Percentiles rank a stretch among this genome's conserved stretches.
phyloP scores from a whole-genome alignment of 2,888 invertebrate genomes.

The Cosmia trapezina region DNA sequence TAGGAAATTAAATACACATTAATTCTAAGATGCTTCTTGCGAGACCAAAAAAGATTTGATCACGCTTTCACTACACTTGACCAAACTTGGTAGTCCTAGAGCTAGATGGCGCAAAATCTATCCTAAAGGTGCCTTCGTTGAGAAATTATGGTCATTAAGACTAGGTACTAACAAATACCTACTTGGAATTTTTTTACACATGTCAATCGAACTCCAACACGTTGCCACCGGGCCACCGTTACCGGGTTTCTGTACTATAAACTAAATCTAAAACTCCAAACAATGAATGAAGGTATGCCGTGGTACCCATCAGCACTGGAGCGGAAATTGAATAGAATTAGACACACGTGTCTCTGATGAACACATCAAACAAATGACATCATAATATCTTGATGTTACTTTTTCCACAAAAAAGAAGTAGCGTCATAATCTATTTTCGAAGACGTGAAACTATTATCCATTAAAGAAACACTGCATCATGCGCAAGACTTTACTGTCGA shows the following conservation, averaged over 20 bases:
- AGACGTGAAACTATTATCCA: neutral
- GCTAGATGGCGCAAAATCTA: neutral
- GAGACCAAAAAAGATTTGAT: neutral
- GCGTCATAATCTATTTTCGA: conserved; percentile 24
- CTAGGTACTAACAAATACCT: neutral
- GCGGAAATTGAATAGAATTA: conserved; percentile 53
- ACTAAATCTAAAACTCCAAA: no score
- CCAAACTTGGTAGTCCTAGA: neutral
- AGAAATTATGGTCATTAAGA: no score
- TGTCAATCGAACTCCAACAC: neutral
- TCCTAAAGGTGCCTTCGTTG: neutral
- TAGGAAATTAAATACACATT: conserved; percentile 2
- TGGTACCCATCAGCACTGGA: conserved; percentile 10
- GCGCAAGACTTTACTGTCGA: neutral
- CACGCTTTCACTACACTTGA: neutral
- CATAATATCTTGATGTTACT: conserved; percentile 26
- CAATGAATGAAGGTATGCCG: no score
- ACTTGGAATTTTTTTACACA: neutral
- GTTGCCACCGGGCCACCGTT: no score
- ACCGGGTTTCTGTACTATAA: no score
- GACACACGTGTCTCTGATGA: conserved; percentile 37
- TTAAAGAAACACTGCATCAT: neutral
- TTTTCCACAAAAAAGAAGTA: neutral
- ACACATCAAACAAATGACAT: conserved; percentile 41
- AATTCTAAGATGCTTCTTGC: neutral